A percentile compares a stretch with the other conserved stretches of the same genome.
phyloP scores from a whole-genome alignment of 2,888 invertebrate genomes.

The Digitonthophagus gazella region DNA sequence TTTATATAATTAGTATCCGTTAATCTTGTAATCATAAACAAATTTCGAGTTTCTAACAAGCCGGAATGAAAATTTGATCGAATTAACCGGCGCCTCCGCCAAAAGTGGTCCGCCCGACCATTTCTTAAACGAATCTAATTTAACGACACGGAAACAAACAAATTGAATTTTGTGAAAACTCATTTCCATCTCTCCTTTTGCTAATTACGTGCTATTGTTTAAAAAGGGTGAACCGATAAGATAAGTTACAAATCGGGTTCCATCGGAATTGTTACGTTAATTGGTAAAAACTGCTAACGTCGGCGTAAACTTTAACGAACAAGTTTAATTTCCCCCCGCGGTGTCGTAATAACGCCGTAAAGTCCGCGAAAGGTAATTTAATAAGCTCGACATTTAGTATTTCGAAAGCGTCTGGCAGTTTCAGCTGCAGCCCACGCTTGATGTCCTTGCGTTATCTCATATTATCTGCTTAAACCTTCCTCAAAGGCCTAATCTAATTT shows the following conservation, averaged over 20 bases:
- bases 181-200: background rate
- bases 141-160: background rate
- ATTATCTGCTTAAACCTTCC: background rate
- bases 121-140: background rate
- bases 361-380: background rate
- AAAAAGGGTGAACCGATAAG: background rate
- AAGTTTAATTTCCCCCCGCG: background rate
- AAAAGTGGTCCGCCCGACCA: background rate
- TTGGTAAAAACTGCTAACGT: background rate
- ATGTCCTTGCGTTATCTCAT: background rate
- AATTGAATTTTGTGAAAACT: background rate
- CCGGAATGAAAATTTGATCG: background rate
- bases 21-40: background rate
- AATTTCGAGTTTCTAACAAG: background rate
- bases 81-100: background rate
- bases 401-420: background rate
- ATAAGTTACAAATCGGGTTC: background rate
- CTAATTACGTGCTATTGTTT: background rate
- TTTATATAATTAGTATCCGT: background rate
- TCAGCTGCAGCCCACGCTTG: background rate
- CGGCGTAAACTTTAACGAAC: too few species aligned
- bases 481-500: background rate
- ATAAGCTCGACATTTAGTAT: background rate
- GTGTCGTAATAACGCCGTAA: background rate
- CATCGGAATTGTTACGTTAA: background rate